Conservation (phyloP, 2,888 invertebrate species). For the Sinohyriopsis cumingii region DNA sequence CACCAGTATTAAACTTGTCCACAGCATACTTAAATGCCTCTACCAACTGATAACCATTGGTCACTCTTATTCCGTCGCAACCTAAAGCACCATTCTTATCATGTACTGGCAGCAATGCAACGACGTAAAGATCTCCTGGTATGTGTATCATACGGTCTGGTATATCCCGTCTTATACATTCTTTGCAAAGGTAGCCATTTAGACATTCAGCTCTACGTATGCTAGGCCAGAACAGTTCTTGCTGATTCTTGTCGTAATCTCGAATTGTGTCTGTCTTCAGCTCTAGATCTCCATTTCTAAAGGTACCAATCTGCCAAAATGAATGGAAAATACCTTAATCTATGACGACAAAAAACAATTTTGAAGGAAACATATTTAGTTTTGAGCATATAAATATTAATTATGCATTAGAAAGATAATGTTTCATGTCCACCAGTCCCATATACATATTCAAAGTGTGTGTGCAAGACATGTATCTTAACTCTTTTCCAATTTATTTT, state of each 20-base stretch:
- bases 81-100: neutral
- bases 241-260: constrained; percentile 12
- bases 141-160: neutral
- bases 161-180: constrained; percentile 15
- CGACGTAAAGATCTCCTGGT: neutral
- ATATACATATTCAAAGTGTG: too few relatives aligned
- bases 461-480: too few relatives aligned
- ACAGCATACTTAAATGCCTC: neutral
- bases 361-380: too few relatives aligned
- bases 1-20: neutral
- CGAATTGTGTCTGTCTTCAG: constrained; percentile 12
- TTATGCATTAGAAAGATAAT: too few relatives aligned
- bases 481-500: too few relatives aligned
- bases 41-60: neutral
- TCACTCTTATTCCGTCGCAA: neutral
- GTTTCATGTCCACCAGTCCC: too few relatives aligned
- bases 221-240: constrained; percentile 10
- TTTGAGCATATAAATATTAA: too few relatives aligned
- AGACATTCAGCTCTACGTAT: constrained; percentile 21
- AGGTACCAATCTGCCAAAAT: constrained; percentile 25
- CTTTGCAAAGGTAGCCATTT: constrained; percentile 14
- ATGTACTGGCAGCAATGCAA: neutral
- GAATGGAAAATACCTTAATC: neutral
- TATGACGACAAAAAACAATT: too few relatives aligned
- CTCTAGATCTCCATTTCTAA: constrained; percentile 3